Evolutionary conservation across 2,888 invertebrate genomes (phyloP).

Genomic region (Dasysyrphus albostriatus): DNA sequence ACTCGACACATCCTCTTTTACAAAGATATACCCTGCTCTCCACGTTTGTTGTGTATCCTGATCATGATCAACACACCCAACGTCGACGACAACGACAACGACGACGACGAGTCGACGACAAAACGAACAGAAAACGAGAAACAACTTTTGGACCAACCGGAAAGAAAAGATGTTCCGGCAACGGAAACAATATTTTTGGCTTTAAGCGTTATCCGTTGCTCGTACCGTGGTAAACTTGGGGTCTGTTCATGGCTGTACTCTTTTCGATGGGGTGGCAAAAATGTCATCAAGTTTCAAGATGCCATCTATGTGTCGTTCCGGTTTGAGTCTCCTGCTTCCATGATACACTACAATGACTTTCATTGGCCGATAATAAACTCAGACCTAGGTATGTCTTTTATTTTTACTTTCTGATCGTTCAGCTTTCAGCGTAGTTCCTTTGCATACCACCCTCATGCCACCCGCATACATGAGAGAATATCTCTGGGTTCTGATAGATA

Average conservation of each 20-base stretch:
- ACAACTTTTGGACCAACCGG: slow-evolving; percentile 69
- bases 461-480: not conserved
- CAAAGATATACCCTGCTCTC: slow-evolving; percentile 20
- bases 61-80: slow-evolving; percentile 71
- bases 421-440: slow-evolving; percentile 51
- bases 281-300: slow-evolving; percentile 71
- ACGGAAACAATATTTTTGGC: slow-evolving; percentile 76
- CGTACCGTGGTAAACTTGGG: slow-evolving; percentile 29
- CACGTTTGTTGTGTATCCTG: slow-evolving; percentile 33
- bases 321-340: slow-evolving; percentile 52
- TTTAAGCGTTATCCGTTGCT: slow-evolving; percentile 71
- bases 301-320: slow-evolving; percentile 67
- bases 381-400: slow-evolving; percentile 48
- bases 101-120: slow-evolving; percentile 20
- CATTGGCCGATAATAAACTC: slow-evolving; percentile 71
- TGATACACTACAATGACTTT: slow-evolving; percentile 67
- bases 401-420: slow-evolving; percentile 58
- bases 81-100: no score
- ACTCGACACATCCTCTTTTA: slow-evolving; percentile 49
- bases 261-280: slow-evolving; percentile 49
- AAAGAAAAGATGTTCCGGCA: slow-evolving; percentile 75
- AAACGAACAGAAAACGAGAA: slow-evolving; percentile 43
- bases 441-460: not conserved
- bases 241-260: slow-evolving; percentile 33
- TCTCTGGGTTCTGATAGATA: slow-evolving; percentile 43